A percentile compares a stretch with the other conserved stretches of the same genome.
Evolutionary conservation across 2,797 vertebrate species (phyloP).

Genomic region (Eulemur coronatus): DNA sequence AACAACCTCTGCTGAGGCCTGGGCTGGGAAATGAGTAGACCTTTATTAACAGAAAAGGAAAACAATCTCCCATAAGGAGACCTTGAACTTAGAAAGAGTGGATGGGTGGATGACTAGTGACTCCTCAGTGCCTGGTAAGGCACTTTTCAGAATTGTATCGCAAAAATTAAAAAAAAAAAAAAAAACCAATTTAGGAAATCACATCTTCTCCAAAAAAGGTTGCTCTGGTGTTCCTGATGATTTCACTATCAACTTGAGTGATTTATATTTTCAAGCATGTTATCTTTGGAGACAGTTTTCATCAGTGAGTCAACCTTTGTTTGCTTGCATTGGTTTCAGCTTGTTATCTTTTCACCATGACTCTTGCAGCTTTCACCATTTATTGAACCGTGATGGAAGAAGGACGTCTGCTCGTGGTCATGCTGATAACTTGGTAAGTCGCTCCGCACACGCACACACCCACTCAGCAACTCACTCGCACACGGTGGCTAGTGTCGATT

Average conservation of each 20-base stretch:
- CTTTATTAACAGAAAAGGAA: neutral
- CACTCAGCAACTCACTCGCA: neutral
- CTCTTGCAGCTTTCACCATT: neutral
- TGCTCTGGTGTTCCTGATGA: neutral
- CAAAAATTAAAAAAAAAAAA: neutral
- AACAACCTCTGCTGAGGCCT: neutral
- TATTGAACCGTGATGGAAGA: constrained; percentile 2
- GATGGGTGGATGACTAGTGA: neutral
- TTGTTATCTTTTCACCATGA: neutral
- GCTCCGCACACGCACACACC: neutral
- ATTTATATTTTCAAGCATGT: constrained; percentile 53
- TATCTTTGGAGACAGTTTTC: constrained; percentile 48
- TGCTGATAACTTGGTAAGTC: neutral
- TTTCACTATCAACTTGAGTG: neutral
- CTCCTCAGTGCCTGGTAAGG: neutral
- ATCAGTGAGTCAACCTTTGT: neutral
- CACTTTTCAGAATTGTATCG: neutral
- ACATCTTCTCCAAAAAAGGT: neutral
- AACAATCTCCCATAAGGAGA: neutral
- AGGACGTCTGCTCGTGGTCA: neutral
- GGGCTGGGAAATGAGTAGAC: no score
- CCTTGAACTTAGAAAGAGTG: neutral
- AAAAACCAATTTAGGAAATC: neutral
- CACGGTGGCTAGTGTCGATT: neutral
- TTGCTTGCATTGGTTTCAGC: constrained; percentile 32